These are phyloP conservation scores for Zaprionus camerounensis DNA, from an alignment of 1,140 invertebrate species.

Conservation along the genomic window DNA sequence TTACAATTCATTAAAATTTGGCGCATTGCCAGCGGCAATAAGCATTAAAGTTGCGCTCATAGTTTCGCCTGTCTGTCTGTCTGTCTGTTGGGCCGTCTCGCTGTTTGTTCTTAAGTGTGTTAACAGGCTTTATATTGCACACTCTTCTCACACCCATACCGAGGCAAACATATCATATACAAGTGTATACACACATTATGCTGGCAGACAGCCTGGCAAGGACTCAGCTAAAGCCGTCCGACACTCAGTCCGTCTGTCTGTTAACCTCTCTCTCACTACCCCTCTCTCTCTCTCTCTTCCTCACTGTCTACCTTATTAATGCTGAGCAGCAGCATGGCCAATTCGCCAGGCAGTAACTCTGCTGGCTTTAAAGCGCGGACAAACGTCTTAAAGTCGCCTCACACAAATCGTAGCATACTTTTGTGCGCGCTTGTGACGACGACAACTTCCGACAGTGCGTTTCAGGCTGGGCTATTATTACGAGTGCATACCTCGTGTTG, in stretches of 20 bases:
- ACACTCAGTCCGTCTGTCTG: neutral
- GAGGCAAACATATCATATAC: conserved; percentile 22
- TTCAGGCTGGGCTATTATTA: conserved; percentile 68
- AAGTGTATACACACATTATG: conserved; percentile 32
- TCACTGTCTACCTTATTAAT: conserved; percentile 59
- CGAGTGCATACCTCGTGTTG: conserved; percentile 16
- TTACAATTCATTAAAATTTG: conserved; percentile 78
- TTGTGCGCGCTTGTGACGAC: conserved; percentile 55
- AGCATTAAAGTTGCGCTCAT: conserved; percentile 78
- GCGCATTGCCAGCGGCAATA: conserved; percentile 70
- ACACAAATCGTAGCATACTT: conserved; percentile 54
- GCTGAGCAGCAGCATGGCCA: conserved; percentile 16
- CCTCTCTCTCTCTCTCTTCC: neutral
- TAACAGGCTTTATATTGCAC: conserved; percentile 76
- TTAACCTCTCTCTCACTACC: neutral
- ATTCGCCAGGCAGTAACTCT: neutral
- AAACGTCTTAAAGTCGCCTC: conserved; percentile 37
- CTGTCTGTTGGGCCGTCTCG: conserved; percentile 42
- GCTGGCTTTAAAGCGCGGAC: conserved; percentile 59
- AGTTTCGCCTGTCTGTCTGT: conserved; percentile 42
- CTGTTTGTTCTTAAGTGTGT: conserved; percentile 79
- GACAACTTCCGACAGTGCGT: conserved; percentile 74
- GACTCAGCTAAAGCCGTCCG: neutral
- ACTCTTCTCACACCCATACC: conserved; percentile 31
- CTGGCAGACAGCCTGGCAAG: conserved; percentile 37